These are phyloP conservation scores for Hirtodrosophila duncani DNA, from an alignment of 2,888 invertebrate species.

Conservation along the genomic window DNA sequence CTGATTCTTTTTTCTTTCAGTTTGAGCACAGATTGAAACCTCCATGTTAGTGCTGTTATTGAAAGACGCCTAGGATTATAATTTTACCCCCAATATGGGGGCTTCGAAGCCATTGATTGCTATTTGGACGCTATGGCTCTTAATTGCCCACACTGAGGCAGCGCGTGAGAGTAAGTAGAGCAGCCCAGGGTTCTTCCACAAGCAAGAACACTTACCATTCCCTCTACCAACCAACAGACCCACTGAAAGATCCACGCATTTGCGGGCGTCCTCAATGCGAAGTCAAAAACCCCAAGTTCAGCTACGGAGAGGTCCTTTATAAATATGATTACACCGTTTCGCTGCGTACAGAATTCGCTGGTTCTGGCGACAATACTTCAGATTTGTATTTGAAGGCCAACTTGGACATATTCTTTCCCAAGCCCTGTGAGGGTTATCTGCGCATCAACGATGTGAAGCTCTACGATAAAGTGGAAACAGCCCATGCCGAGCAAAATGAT, in stretches of 20 bases:
- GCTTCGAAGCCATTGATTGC: conserved; percentile 12
- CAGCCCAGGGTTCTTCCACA: too few species aligned
- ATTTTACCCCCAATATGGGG: conserved; percentile 63
- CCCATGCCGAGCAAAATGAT: conserved; percentile 17
- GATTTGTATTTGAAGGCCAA: conserved; percentile 82
- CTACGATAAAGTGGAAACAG: conserved; percentile 78
- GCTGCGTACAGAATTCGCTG: conserved; percentile 85
- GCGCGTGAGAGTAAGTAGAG: conserved; percentile 65
- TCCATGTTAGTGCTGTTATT: too few species aligned
- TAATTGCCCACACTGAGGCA: conserved; percentile 42
- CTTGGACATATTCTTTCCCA: conserved; percentile 82
- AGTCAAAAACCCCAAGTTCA: conserved; percentile 68
- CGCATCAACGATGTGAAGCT: conserved; percentile 82
- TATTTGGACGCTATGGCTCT: conserved; percentile 41
- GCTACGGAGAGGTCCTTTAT: conserved; percentile 78
- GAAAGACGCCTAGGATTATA: conserved; percentile 7
- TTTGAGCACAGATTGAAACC: too few species aligned
- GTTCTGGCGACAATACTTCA: conserved; percentile 86
- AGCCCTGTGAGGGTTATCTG: conserved; percentile 86
- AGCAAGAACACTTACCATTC: too few species aligned
- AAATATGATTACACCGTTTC: conserved; percentile 86
- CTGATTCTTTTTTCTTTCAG: too few species aligned
- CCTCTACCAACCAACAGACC: conserved; percentile 80
- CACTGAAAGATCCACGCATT: conserved; percentile 84
- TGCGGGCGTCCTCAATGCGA: conserved; percentile 85